phyloP scores from a whole-genome alignment of 2,888 invertebrate species.

The Hirtodrosophila cameraria region DNA sequence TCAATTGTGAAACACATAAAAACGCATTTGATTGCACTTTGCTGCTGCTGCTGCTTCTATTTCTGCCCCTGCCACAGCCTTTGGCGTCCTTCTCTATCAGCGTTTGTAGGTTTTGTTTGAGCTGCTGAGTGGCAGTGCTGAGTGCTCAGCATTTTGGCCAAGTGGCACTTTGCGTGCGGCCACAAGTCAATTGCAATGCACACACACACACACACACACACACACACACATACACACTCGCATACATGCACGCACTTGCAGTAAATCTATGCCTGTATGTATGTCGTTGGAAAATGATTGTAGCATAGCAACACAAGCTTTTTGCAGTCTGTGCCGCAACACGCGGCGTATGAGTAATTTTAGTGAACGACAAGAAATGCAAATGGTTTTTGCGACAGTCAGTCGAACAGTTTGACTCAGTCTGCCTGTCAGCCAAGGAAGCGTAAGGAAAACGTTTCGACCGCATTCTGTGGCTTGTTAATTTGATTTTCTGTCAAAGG shows the following conservation, averaged over 20 bases:
- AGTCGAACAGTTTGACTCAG: neutral
- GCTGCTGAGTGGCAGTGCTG: slow-evolving; percentile 40
- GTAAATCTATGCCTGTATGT: neutral
- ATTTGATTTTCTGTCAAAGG: slow-evolving; percentile 77
- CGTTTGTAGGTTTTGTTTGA: slow-evolving; percentile 21
- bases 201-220: slow-evolving; percentile 16
- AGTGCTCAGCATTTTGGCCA: slow-evolving; percentile 67
- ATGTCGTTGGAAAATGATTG: slow-evolving; percentile 16
- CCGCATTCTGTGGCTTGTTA: slow-evolving; percentile 66
- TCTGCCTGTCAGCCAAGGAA: slow-evolving; percentile 7
- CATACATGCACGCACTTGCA: neutral
- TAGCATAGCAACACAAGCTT: slow-evolving; percentile 9
- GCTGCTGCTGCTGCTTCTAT: neutral
- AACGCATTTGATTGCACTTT: slow-evolving; percentile 17
- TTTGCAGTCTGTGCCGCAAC: slow-evolving; percentile 6
- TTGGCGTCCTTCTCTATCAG: slow-evolving; percentile 7
- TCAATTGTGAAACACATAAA: slow-evolving; percentile 18
- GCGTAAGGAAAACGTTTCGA: slow-evolving; percentile 47
- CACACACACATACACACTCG: neutral
- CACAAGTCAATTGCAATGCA: slow-evolving; percentile 68
- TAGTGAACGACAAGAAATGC: slow-evolving; percentile 31
- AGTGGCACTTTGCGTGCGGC: slow-evolving; percentile 65
- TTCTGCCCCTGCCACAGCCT: neutral
- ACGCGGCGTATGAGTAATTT: slow-evolving; percentile 67
- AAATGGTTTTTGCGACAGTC: slow-evolving; percentile 17